phyloP scores from a whole-genome alignment of 2,888 invertebrate species.

The Athrips mouffetella region DNA sequence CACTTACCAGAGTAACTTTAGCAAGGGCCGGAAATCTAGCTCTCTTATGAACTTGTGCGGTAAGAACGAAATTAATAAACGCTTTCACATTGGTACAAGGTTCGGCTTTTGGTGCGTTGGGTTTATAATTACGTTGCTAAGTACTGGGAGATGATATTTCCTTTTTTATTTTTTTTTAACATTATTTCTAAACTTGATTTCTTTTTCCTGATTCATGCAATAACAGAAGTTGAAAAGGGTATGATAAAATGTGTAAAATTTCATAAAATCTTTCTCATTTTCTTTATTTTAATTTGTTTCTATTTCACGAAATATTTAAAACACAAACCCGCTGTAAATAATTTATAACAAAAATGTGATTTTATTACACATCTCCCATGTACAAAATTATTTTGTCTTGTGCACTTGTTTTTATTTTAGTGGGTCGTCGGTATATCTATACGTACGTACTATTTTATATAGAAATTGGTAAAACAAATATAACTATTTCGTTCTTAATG shows the following conservation, averaged over 20 bases:
- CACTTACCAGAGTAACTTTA: conserved; percentile 91
- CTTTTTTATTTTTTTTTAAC: background rate
- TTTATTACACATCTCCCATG: conserved; percentile 32
- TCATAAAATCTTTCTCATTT: no score
- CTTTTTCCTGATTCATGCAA: background rate
- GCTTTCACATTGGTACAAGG: conserved; percentile 62
- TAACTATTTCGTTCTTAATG: conserved; percentile 28
- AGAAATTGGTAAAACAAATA: conserved; percentile 34
- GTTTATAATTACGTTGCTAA: conserved; percentile 59
- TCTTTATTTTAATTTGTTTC: no score
- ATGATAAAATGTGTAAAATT: no score
- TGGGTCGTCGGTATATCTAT: conserved; percentile 49
- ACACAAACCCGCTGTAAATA: no score
- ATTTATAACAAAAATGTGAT: no score
- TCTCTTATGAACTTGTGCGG: conserved; percentile 97
- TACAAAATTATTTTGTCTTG: conserved; percentile 51
- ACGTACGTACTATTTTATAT: conserved; percentile 22
- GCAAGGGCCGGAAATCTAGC: conserved; percentile 93
- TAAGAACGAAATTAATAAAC: conserved; percentile 81
- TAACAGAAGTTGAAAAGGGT: conserved; percentile 4
- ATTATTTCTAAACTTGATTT: background rate
- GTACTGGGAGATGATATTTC: conserved; percentile 15
- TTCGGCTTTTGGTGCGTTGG: conserved; percentile 70
- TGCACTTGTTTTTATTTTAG: conserved; percentile 53
- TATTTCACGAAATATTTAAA: no score